These are phyloP conservation scores for Dissostichus mawsoni DNA, from an alignment of 2,113 vertebrate species.

Conservation along the genomic window DNA sequence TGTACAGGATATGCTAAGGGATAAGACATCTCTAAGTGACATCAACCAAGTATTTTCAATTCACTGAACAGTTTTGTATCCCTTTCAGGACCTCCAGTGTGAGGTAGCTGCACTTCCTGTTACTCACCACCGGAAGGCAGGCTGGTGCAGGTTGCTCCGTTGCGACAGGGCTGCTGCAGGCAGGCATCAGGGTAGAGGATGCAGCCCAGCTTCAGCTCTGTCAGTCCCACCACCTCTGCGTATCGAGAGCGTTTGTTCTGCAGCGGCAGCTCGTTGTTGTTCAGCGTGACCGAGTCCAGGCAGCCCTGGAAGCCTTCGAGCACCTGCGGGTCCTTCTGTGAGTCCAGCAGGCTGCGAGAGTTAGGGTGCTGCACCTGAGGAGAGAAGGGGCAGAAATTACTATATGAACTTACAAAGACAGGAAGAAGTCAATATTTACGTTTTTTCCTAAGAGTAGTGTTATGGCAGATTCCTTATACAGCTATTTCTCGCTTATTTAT, in stretches of 20 bases:
- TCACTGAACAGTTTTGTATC: neutral
- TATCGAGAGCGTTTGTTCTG: slow-evolving; percentile 95
- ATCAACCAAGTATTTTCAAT: neutral
- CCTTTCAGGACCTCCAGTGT: neutral
- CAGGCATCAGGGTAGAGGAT: slow-evolving; percentile 94
- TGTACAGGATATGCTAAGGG: no score
- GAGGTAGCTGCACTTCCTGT: neutral
- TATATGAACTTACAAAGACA: neutral
- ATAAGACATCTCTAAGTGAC: no score
- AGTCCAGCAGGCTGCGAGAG: slow-evolving; percentile 85
- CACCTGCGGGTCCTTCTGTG: slow-evolving; percentile 86
- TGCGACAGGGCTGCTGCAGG: slow-evolving; percentile 89
- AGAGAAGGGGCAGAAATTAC: neutral
- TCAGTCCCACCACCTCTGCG: slow-evolving; percentile 95
- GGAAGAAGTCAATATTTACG: neutral
- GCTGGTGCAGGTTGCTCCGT: slow-evolving; percentile 90
- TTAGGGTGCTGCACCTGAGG: slow-evolving; percentile 89
- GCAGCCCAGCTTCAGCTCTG: slow-evolving; percentile 94
- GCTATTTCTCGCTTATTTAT: no score
- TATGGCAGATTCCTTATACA: no score
- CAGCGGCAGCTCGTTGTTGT: slow-evolving; percentile 92
- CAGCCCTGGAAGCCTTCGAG: slow-evolving; percentile 95
- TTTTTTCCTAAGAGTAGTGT: no score
- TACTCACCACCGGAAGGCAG: slow-evolving; percentile 93
- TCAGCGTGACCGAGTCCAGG: slow-evolving; percentile 93